These are phyloP conservation scores for Ochropleura plecta DNA, from an alignment of 2,888 invertebrate species.

Conservation along the genomic window DNA sequence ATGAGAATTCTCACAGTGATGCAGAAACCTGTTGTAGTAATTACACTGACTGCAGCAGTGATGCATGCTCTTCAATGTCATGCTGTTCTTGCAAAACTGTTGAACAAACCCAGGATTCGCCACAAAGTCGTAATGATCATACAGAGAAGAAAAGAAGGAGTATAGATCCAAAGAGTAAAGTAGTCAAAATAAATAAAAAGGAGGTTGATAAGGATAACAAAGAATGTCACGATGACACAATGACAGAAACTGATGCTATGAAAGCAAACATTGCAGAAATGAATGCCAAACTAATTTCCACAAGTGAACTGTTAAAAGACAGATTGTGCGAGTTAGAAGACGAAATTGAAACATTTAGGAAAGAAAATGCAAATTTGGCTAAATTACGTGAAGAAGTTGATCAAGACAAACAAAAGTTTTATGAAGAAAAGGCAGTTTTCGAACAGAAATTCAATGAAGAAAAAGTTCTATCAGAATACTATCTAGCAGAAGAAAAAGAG, in stretches of 20 bases:
- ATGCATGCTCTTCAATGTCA: constrained; percentile 79
- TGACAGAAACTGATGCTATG: constrained; percentile 76
- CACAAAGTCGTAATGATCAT: constrained; percentile 55
- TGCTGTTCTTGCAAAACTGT: constrained; percentile 85
- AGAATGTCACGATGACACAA: constrained; percentile 75
- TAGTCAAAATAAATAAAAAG: constrained; percentile 63
- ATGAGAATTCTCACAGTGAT: constrained; percentile 76
- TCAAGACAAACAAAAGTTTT: constrained; percentile 91
- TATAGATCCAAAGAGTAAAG: constrained; percentile 61
- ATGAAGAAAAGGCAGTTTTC: constrained; percentile 91
- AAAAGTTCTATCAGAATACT: constrained; percentile 91
- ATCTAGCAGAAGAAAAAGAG: constrained; percentile 93
- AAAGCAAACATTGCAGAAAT: constrained; percentile 85
- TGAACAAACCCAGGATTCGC: constrained; percentile 67
- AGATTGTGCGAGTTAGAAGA: constrained; percentile 92
- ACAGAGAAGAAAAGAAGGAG: constrained; percentile 58
- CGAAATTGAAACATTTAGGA: constrained; percentile 90
- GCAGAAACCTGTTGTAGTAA: constrained; percentile 79
- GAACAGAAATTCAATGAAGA: constrained; percentile 92
- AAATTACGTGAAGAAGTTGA: constrained; percentile 92
- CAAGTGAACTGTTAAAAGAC: constrained; percentile 91
- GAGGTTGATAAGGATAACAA: constrained; percentile 69
- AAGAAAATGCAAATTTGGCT: constrained; percentile 87
- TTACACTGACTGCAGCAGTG: constrained; percentile 81
- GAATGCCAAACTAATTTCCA: constrained; percentile 88